Evolutionary conservation across 2,113 vertebrate species (phyloP), one percentile per base, ranked within the genome.

Genomic region (Hypomesus transpacificus): DNA sequence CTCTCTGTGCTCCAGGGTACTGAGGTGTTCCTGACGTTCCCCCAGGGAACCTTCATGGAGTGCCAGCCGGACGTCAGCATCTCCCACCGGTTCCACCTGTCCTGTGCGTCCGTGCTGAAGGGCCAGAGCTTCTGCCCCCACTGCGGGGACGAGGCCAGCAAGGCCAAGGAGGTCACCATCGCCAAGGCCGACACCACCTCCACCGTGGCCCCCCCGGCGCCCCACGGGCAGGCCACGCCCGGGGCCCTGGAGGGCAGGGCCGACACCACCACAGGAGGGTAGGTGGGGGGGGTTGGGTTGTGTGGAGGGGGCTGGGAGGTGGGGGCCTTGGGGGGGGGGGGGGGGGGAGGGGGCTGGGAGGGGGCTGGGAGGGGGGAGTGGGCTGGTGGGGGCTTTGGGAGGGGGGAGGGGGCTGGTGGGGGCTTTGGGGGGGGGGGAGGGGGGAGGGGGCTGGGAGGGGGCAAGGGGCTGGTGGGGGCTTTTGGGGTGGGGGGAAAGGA

Each of bases 131-230:
- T 96, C 88, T 99, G 97, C 81, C 97, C 97, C 4, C 97, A 99
- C 86, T 99, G 97, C 0, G 97, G 97, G 62, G 97, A 98, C 67
- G 96, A 99, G 60, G 91, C 92, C 81, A 85, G 91, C 83, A 98
- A 98, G 83, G 96, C 97, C 73, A 97, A 94, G 87, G 97, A 99
- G 85, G 97, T 99, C 81, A 98, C 97, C 14, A 94, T 99, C 61
- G 96, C 97, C 39, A 99, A 98, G 84, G 96, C 97, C 0, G 97
- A 99, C 91, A 99, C 97, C 0, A 99, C 97, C 28, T 99, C 97
- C 67, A 96, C 92, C 0, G 91, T 95, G 69, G 90, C 90, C 0
- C 84, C 78, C 13, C 24, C 16, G 31, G 28, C 34, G 0, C 34
- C 68, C 11, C 17, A 87, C 0, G 90, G 82, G 34, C 90, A 90